Conservation (phyloP, 2,888 invertebrate genomes). For the Phasia obesa region DNA sequence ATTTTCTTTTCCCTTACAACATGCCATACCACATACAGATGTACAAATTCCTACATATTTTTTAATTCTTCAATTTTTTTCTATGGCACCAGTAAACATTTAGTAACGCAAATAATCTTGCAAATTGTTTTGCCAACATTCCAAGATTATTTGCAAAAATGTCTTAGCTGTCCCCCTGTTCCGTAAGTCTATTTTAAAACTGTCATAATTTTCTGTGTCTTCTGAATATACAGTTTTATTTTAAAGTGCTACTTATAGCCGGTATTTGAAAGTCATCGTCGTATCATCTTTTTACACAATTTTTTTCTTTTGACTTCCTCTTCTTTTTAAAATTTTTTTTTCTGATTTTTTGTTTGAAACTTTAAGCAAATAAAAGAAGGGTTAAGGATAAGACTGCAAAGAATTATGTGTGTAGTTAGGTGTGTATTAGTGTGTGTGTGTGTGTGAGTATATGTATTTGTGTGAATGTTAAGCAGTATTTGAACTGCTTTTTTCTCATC, state of each 20-base stretch:
- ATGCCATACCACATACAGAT: background rate
- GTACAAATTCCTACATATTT: constrained; percentile 1
- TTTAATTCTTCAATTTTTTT: background rate
- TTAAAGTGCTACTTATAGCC: constrained; percentile 53
- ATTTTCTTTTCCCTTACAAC: background rate
- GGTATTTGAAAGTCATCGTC: constrained; percentile 58
- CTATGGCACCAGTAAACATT: background rate
- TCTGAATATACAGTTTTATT: constrained; percentile 29
- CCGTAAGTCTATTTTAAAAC: constrained; percentile 20
- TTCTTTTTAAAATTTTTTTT: too few species aligned
- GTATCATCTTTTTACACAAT: background rate
- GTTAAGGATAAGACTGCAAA: constrained; percentile 1
- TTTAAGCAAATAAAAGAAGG: constrained; percentile 22
- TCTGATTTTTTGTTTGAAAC: background rate
- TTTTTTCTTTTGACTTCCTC: background rate
- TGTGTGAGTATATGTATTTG: background rate
- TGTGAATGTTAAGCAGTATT: background rate
- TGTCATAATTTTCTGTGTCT: constrained; percentile 47
- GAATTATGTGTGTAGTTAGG: background rate
- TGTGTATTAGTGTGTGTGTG: constrained; percentile 1
- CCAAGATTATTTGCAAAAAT: constrained; percentile 16
- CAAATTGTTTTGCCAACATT: constrained; percentile 51
- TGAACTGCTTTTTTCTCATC: background rate
- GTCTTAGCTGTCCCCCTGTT: background rate
- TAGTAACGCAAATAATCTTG: constrained; percentile 51